Base-by-base conservation (phyloP, 2,113 vertebrate genomes). In the Taxidea taxus region DNA sequence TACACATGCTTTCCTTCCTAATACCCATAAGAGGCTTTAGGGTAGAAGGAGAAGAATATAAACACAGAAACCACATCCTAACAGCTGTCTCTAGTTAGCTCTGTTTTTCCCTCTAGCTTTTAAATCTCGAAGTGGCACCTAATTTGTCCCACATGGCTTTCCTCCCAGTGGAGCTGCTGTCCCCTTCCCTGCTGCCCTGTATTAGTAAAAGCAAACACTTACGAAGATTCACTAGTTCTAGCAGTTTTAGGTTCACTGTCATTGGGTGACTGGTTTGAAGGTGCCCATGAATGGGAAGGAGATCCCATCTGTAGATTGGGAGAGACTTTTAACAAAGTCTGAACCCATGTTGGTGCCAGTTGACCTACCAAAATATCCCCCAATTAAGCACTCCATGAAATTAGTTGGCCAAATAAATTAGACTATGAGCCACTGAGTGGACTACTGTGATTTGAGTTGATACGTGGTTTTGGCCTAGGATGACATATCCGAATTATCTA, bases 101-200 rank as follows among this genome's bases (percentile, higher is more conserved):
- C 87, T 96, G 54, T 37, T 97, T 93, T 60, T 49, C 51, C 37
- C 89, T 81, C 21, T 12, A 14, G 89, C 93, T 98, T 98, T 95
- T 97, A 97, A 98, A 97, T 97, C 97, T 98, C 99, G 97, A 88
- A 97, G 98, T 97, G 95, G 98, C 96, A 97, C 98, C 97, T 99
- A 99, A 99, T 99, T 99, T 98, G 98, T 99, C 98, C 99, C 99
- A 99, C 98, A 99, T 99, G 99, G 97, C 70, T 90, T 66, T 97
- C 94, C 34, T 98, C 98, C 94, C 90, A 78, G 31, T 39, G 91
- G 97, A 97, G 82, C 81, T 95, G 95, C 98, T 97, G 97, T 94
- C 97, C 9, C 74, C 98, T 98, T 98, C 97, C 97, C 97, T 12
- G 74, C 66, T 83, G 91, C 90, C 97, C 98, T 97, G 60, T 97